Conservation (phyloP, 1,140 invertebrate genomes). For the Zeugodacus cucurbitae region DNA sequence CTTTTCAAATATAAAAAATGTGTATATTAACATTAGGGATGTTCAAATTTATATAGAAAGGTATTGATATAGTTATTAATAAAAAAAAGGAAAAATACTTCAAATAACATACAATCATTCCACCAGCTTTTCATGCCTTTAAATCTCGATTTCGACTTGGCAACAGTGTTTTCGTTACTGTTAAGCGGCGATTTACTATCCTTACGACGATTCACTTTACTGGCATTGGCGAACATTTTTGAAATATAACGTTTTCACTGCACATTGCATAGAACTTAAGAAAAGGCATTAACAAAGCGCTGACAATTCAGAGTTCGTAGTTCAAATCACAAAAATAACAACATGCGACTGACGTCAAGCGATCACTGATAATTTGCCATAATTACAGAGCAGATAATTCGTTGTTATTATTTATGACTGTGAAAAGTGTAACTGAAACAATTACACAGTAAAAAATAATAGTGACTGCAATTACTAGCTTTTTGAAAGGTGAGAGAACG, state of each 20-base stretch:
- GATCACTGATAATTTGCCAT: neutral
- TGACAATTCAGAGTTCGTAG: neutral
- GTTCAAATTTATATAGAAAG: too few relatives aligned
- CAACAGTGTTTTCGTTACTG: neutral
- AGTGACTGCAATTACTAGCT: neutral
- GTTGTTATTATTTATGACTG: neutral
- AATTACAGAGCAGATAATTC: neutral
- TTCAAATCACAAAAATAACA: neutral
- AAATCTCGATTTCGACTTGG: constrained; percentile 45
- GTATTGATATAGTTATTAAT: too few relatives aligned
- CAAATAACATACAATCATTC: constrained; percentile 53
- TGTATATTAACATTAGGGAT: too few relatives aligned
- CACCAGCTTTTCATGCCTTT: constrained; percentile 57
- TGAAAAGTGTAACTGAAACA: neutral
- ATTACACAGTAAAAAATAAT: neutral
- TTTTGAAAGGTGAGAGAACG: neutral
- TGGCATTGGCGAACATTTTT: neutral
- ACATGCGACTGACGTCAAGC: neutral
- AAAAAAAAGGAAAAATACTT: neutral
- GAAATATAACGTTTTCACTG: neutral
- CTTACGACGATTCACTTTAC: neutral
- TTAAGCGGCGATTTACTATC: neutral
- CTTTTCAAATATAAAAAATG: too few relatives aligned
- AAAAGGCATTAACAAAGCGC: neutral
- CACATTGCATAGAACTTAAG: neutral